Conservation (phyloP, 2,113 vertebrate genomes). For the Rousettus leschenaultii region DNA sequence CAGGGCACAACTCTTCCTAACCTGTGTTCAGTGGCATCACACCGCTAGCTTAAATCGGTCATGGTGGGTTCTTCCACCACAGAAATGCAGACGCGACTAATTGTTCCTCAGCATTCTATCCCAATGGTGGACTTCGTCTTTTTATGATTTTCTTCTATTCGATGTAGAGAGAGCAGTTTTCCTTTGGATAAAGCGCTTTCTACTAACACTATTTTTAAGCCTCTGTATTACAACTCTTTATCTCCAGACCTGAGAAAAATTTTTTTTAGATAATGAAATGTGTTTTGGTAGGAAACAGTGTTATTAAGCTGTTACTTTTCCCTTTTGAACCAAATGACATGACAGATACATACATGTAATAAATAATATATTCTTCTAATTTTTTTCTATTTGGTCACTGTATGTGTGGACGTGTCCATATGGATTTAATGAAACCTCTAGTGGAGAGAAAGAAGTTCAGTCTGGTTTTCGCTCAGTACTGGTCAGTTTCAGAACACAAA, state of each 20-base stretch:
- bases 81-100: background rate
- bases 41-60: fast-evolving
- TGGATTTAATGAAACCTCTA: background rate
- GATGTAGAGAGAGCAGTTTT: background rate
- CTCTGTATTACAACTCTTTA: background rate
- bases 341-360: background rate
- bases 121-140: background rate
- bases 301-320: background rate
- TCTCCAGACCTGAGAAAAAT: background rate
- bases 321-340: background rate
- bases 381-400: background rate
- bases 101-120: background rate
- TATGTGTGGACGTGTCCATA: background rate
- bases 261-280: background rate
- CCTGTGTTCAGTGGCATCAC: fast-evolving
- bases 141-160: background rate
- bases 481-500: background rate
- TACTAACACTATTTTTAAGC: background rate
- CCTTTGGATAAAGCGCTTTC: background rate
- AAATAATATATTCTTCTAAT: background rate
- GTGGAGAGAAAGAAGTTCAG: background rate
- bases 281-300: background rate
- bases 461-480: background rate
- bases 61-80: background rate
- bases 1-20: background rate